Base-by-base conservation (phyloP, 2,888 invertebrate species). In the Apamea sordens region DNA sequence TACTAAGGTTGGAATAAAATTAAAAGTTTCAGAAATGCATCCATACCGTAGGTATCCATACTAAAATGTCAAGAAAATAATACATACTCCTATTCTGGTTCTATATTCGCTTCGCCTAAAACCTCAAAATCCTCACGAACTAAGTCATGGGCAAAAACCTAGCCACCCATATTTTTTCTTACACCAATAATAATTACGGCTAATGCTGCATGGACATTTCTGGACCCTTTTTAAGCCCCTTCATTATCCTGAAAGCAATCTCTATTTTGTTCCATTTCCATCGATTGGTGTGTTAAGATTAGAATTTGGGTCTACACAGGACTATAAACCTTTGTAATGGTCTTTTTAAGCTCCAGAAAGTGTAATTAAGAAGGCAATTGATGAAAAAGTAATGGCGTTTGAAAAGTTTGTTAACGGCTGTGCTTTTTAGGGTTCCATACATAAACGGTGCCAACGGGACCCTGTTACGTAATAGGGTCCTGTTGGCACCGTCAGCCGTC, bases 231-330 rank as follows among this genome's bases (percentile, higher is more conserved):
- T 91, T 92, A 92, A 94, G 92, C 90, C 89, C 91, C 91, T 92
- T 94, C 92, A 94, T 94, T 94, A 93, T 91, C 91, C 88, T 92
- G 90, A 93, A 93, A 93, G 93, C 92, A 94, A 93, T 94, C 92
- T 93, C 91, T 92, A 93, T 93, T 92, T 93, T 90, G 91, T 90
- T 86, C 90, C 90, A 90, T 93, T 94, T 86, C 87, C 90, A 93
- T 94, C 92, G 93, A 94, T 94, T 90, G 91, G 88, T 88, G 90
- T 88, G 84, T 91, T 91, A 88, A 93, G 94, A 94, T 93, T 94
- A 92, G 92, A 92, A 91, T 91, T 92, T 88, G 90, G 90, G 89
- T 89, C 91, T 91, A 89, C 88, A 89, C 90, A 89, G 89, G 90
- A 79, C 82, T 83, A 87, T 89, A 93, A 92, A 90, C 88, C 85